Evolutionary conservation across 2,888 invertebrate genomes (phyloP), one percentile per base, ranked within the genome.

Genomic region (Eupithecia pulchellata): DNA sequence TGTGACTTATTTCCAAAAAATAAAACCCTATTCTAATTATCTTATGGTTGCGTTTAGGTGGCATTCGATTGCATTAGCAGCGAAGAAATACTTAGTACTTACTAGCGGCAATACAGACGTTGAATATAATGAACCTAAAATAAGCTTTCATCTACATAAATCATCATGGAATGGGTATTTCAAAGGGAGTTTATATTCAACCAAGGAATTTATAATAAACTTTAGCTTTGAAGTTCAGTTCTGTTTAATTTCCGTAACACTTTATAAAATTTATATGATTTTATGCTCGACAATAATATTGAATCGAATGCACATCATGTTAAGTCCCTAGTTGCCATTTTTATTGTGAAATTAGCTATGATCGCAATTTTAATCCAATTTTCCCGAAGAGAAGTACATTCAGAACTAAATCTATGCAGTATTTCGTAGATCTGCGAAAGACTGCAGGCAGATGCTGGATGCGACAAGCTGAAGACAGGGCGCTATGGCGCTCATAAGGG

Each of bases 181-280:
- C 67, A 68, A 68, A 68, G 62, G 52, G 52, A 36, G 29, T 68
- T 69, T 69, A 69, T 61, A 8, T 14, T 57, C 60, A n/a, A 58
- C 62, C 20, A 57, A 62, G 29, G 32, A 64, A 57, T 64, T 69
- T 68, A 65, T 65, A 65, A 52, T 65, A 65, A 65, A 65, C 52
- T 29, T 27, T n/a, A 34, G 34, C 47, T 60, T 65, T 61, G 69
- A 68, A 64, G 39, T 42, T 30, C 36, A 52, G n/a, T 47, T 27
- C 47, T 60, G 36, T 39, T 68, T 20, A n/a, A 68, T 58, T 68
- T 68, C 39, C n/a, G n/a, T n/a, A n/a, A n/a, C n/a, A n/a, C n/a
- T n/a, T n/a, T n/a, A n/a, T 42, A 42, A 42, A 17, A 42, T 8
- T 42, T n/a, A 42, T n/a, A n/a, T 42, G 42, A 42, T 42, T 17